Base-by-base conservation (phyloP, 1,140 invertebrate genomes). In the Charaxes varanes region DNA sequence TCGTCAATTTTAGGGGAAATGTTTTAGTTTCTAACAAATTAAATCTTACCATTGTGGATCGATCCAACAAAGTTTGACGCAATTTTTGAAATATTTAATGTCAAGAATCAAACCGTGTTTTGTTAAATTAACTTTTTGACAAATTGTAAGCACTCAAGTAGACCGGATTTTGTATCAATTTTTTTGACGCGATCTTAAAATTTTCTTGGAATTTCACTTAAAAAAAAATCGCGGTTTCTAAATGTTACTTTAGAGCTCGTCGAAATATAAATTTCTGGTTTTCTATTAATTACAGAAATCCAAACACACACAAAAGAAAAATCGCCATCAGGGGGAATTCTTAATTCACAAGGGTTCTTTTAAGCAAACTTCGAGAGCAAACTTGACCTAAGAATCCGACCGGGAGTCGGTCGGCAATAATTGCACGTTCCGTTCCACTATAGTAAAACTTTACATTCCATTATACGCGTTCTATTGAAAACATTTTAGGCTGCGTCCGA, bases 381-480 rank as follows among this genome's bases (percentile, higher is more conserved):
- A 78, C 62, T 78, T 76, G 65, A 79, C 67, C 70, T 71, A 76
- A 79, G 72, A 78, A 82, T 78, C 76, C 69, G 77, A 78, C 74
- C 73, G 72, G 69, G 62, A 73, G 52, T 76, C 59, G 68, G 68
- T 76, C 66, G 61, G 71, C 71, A 79, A 79, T 82, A 79, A 78
- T 78, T 79, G 68, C 68, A 57, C 66, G 70, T 69, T 67, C 67
- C 64, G 58, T 59, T 55, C 62, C 60, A 73, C 67, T 79, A 72
- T 72, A 69, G 71, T 62, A 53, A 78, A 82, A 79, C 68, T 79
- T 79, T 76, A 65, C 68, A 74, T 69, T 62, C 63, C 65, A 54
- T 77, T 79, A 63, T 76, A 70, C 60, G 74, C 62, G 57, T 82
- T 72, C 73, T 70, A 79, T 78, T 79, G 71, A 76, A 82, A 78